A percentile compares a stretch with the other conserved stretches of the same genome.
These are phyloP conservation scores for Eurystomus gularis DNA, from an alignment of 2,113 vertebrate species.

Conservation along the genomic window DNA sequence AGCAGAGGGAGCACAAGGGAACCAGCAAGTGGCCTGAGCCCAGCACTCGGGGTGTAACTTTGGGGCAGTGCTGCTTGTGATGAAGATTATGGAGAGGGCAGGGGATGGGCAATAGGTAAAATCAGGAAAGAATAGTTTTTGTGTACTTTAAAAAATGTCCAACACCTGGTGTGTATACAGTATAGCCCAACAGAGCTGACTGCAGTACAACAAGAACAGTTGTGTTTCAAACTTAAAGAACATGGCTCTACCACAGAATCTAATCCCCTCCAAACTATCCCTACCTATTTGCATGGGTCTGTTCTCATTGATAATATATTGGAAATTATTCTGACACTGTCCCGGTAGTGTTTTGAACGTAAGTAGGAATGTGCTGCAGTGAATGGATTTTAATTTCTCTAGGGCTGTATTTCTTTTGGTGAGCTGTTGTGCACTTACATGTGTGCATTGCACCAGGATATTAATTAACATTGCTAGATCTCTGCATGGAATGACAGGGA, in stretches of 20 bases:
- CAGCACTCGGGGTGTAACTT: accelerated
- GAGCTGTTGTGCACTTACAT: accelerated
- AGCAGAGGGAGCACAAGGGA: not conserved
- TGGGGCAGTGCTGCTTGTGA: not conserved
- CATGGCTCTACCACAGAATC: not conserved
- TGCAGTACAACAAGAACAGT: accelerated
- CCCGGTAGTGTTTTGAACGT: not conserved
- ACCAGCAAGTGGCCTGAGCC: accelerated
- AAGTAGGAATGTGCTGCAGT: not conserved
- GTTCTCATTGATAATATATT: not conserved
- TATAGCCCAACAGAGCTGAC: not conserved
- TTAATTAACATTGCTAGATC: not conserved
- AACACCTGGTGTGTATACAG: accelerated
- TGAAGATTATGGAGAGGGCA: not conserved
- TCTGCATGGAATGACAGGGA: not conserved
- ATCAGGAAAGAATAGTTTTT: not conserved
- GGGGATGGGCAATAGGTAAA: not conserved
- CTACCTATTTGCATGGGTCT: not conserved
- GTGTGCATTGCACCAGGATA: not conserved
- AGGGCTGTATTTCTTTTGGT: not conserved
- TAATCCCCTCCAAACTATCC: not conserved
- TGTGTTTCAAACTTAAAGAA: not conserved
- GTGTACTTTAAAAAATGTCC: accelerated
- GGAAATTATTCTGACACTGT: not conserved
- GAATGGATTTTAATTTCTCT: accelerated